Evolutionary conservation across 2,888 invertebrate genomes (phyloP).

Genomic region (Perdita meconis): DNA sequence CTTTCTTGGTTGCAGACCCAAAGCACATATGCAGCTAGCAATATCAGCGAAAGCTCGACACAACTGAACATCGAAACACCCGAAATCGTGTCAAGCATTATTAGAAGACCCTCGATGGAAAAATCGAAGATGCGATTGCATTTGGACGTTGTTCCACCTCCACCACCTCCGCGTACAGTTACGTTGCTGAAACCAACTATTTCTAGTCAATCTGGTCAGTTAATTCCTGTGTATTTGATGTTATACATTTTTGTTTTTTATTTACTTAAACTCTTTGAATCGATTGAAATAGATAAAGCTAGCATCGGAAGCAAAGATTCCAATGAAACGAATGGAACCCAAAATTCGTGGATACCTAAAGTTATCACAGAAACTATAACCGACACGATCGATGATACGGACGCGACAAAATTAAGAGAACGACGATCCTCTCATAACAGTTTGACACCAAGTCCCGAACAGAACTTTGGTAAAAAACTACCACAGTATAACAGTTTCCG

Average conservation of each 20-base stretch:
- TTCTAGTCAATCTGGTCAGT: slow-evolving; percentile 73
- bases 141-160: slow-evolving; percentile 79
- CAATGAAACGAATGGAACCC: slow-evolving; percentile 70
- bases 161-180: slow-evolving; percentile 81
- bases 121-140: slow-evolving; percentile 79
- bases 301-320: slow-evolving; percentile 76
- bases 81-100: slow-evolving; percentile 69
- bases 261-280: slow-evolving; percentile 14
- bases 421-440: slow-evolving; percentile 76
- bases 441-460: slow-evolving; percentile 78
- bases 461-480: slow-evolving; percentile 77
- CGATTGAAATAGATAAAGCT: slow-evolving; percentile 65
- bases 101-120: slow-evolving; percentile 79
- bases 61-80: slow-evolving; percentile 60
- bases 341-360: slow-evolving; percentile 71
- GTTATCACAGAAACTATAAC: slow-evolving; percentile 65
- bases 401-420: slow-evolving; percentile 64
- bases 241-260: neutral
- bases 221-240: neutral
- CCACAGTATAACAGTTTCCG: slow-evolving; percentile 82
- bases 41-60: slow-evolving; percentile 75
- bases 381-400: slow-evolving; percentile 64
- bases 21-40: slow-evolving; percentile 79
- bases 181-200: slow-evolving; percentile 77
- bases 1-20: slow-evolving; percentile 68